Conservation (phyloP, 2,888 invertebrate genomes). For the Pyrrhia umbra region DNA sequence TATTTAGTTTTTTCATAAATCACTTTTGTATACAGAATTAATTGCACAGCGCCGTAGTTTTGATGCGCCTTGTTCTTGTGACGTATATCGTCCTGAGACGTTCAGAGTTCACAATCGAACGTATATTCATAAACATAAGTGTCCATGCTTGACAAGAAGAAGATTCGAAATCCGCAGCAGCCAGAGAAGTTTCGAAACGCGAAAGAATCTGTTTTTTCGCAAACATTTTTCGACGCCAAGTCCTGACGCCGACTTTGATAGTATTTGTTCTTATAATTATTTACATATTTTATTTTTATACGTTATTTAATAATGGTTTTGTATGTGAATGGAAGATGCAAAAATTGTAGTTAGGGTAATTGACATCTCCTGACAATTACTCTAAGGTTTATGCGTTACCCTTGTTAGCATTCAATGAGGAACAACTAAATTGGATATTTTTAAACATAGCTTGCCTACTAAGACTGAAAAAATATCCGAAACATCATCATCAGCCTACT, state of each 20-base stretch:
- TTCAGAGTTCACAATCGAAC: slow-evolving; percentile 31
- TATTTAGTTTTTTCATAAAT: slow-evolving; percentile 33
- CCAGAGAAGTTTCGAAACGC: slow-evolving; percentile 1
- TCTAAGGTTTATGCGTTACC: not conserved
- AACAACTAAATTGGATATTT: too few species aligned
- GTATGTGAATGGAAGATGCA: too few species aligned
- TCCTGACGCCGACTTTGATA: slow-evolving; percentile 2
- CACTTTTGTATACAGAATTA: slow-evolving; percentile 46
- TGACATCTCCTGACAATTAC: not conserved
- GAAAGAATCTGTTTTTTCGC: slow-evolving; percentile 23
- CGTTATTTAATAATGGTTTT: too few species aligned
- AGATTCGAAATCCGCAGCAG: slow-evolving; percentile 16
- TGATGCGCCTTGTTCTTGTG: slow-evolving; percentile 37
- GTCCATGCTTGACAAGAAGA: slow-evolving; percentile 43
- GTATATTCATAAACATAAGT: slow-evolving; percentile 45
- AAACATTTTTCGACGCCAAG: not conserved
- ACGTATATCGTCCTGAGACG: slow-evolving; percentile 30
- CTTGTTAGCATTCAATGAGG: not conserved
- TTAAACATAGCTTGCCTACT: too few species aligned
- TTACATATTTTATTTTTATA: too few species aligned
- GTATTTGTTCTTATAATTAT: slow-evolving; percentile 18
- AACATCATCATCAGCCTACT: too few species aligned
- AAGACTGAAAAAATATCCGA: too few species aligned
- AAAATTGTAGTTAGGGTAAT: not conserved
- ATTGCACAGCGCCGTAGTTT: slow-evolving; percentile 36